Evolutionary conservation across 2,113 vertebrate genomes (phyloP).

Genomic region (Cyphomyrus discorhynchus): DNA sequence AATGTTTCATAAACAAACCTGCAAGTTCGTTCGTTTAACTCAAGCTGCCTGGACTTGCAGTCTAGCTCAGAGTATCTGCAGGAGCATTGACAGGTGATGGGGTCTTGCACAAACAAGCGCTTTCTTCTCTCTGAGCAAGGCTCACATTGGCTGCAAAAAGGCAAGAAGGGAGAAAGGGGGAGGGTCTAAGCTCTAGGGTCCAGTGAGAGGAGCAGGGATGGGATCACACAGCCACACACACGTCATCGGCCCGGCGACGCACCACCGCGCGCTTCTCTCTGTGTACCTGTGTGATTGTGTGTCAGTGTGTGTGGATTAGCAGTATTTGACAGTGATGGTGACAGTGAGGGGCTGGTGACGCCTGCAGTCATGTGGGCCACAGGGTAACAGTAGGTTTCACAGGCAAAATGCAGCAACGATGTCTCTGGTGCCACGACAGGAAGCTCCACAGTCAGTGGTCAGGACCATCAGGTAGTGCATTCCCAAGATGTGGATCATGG

Average conservation of each 20-base stretch:
- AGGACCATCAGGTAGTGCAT: neutral
- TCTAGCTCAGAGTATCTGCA: slow-evolving; percentile 93
- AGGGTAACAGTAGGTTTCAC: neutral
- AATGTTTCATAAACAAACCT: slow-evolving; percentile 81
- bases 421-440: neutral
- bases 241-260: neutral
- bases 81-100: slow-evolving; percentile 92
- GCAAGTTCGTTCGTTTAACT: slow-evolving; percentile 99
- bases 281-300: slow-evolving; percentile 9
- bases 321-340: slow-evolving; percentile 17
- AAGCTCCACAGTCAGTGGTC: neutral
- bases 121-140: slow-evolving; percentile 89
- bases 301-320: slow-evolving; percentile 21
- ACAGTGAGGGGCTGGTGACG: neutral
- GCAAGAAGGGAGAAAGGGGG: slow-evolving; percentile 66
- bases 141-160: slow-evolving; percentile 93
- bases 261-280: neutral
- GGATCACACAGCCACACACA: slow-evolving; percentile 37
- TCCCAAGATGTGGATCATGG: neutral
- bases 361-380: neutral
- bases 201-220: slow-evolving; percentile 63
- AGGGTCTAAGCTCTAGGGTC: slow-evolving; percentile 73
- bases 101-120: slow-evolving; percentile 92
- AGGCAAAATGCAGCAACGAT: neutral
- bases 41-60: slow-evolving; percentile 94